Evolutionary conservation across 2,797 vertebrate species (phyloP), one percentile per base, ranked within the genome.

Genomic region (Hybognathus amarus): DNA sequence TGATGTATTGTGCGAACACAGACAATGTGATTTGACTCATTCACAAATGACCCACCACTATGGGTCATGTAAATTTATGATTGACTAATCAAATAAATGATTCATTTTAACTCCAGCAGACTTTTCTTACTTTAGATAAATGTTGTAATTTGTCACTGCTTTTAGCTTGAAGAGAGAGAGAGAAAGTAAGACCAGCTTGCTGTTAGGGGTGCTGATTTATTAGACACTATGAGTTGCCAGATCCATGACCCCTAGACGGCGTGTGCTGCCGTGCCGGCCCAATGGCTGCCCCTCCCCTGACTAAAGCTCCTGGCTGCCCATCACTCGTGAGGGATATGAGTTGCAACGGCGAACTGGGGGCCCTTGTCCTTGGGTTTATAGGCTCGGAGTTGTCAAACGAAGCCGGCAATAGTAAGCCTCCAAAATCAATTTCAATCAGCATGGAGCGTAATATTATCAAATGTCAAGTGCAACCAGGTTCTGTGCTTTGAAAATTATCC

Each of bases 341-440:
- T 92, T 94, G 94, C 94, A 92, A 92, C 87, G 88, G 92, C 90
- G 92, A n/a, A 93, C 90, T 89, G 89, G 90, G 87, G 91, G 92
- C 88, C 91, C 84, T 86, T 94, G 95, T 96, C 96, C 96, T 97
- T 97, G 96, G 95, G 93, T 95, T 94, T 94, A 95, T 94, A 95
- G 95, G 95, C 92, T 95, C 91, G 94, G 95, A 96, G 94, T 96
- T 96, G 96, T 96, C 95, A 95, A 96, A 94, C 93, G 86, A 91
- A 94, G 92, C 93, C 87, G 78, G 88, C 88, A 87, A 87, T 88
- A 85, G 76, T 69, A 71, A 89, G 89, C 88, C 89, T 91, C 91
- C 85, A 97, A 97, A 99, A 99, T 98, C 97, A 98, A 99, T 99
- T 99, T 98, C 97, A 99, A 99, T 98, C 97, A 99, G 96, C 96